Evolutionary conservation across 2,113 vertebrate genomes (phyloP).

Genomic region (Ibidorhyncha struthersii): DNA sequence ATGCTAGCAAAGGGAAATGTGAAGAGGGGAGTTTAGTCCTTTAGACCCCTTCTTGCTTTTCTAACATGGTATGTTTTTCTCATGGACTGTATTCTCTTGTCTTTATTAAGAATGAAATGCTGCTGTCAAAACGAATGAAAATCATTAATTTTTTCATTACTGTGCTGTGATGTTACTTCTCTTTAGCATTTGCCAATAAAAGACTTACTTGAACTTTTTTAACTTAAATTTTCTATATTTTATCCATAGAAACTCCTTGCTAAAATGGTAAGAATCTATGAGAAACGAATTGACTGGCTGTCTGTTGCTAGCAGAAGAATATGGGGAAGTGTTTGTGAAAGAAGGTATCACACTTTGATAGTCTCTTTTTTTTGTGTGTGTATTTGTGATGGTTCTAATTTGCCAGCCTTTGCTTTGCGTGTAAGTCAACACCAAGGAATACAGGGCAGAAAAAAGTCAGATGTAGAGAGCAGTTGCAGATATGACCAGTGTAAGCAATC

Average conservation of each 20-base stretch:
- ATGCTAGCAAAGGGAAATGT: neutral
- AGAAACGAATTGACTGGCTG: slow-evolving; percentile 78
- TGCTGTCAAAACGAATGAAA: neutral
- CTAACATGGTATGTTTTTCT: neutral
- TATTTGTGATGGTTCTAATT: neutral
- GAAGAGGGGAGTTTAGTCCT: neutral
- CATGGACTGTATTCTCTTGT: neutral
- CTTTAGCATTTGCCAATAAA: neutral
- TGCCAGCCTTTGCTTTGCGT: neutral
- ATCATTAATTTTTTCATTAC: neutral
- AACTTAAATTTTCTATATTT: neutral
- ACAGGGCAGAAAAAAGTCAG: neutral
- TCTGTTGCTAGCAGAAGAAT: slow-evolving; percentile 78
- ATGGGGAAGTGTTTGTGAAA: slow-evolving; percentile 85
- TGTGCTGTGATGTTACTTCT: neutral
- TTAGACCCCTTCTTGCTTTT: neutral
- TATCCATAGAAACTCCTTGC: slow-evolving; percentile 74
- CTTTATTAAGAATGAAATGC: neutral
- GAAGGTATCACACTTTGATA: slow-evolving; percentile 68
- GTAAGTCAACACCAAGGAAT: neutral
- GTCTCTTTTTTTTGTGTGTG: neutral
- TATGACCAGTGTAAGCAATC: neutral
- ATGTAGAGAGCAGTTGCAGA: neutral
- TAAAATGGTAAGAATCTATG: slow-evolving; percentile 63
- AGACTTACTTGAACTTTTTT: neutral